Conservation (phyloP, 2,113 vertebrate species). For the Arothron firmamentum region DNA sequence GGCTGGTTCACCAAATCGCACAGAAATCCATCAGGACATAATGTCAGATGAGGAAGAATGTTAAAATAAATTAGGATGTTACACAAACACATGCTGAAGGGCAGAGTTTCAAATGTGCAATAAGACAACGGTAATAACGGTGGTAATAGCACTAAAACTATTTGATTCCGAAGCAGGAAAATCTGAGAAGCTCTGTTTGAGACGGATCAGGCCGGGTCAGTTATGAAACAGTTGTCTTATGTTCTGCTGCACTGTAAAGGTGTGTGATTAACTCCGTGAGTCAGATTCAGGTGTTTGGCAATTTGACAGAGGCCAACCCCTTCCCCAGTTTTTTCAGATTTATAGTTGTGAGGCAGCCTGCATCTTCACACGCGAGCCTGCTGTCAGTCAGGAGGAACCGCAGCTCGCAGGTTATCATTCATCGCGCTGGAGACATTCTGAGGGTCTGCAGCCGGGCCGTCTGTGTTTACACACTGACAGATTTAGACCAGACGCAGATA, state of each 20-base stretch:
- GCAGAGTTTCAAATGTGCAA: no score
- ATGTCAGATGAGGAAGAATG: no score
- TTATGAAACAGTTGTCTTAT: conserved; percentile 22
- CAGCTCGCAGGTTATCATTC: conserved; percentile 30
- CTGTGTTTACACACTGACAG: conserved; percentile 39
- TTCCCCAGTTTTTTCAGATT: conserved; percentile 53
- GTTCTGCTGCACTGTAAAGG: conserved; percentile 24
- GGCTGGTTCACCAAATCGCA: no score
- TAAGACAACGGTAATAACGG: no score
- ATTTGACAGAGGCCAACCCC: conserved; percentile 57
- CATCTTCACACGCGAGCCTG: conserved; percentile 70
- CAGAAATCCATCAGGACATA: no score
- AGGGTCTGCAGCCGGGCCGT: conserved; percentile 42
- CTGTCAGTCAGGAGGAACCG: conserved; percentile 46
- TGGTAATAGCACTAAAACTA: no score
- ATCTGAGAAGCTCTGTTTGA: no score
- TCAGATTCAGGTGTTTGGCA: conserved; percentile 76
- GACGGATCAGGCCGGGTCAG: no score
- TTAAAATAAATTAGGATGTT: no score
- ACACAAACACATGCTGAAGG: no score
- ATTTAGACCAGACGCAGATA: conserved; percentile 29
- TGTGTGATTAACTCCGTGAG: conserved; percentile 68
- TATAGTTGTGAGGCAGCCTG: conserved; percentile 54
- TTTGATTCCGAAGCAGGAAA: no score
- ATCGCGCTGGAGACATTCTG: conserved; percentile 31